phyloP scores from a whole-genome alignment of 1,140 invertebrate genomes.

The Acromyrmex echinatior region DNA sequence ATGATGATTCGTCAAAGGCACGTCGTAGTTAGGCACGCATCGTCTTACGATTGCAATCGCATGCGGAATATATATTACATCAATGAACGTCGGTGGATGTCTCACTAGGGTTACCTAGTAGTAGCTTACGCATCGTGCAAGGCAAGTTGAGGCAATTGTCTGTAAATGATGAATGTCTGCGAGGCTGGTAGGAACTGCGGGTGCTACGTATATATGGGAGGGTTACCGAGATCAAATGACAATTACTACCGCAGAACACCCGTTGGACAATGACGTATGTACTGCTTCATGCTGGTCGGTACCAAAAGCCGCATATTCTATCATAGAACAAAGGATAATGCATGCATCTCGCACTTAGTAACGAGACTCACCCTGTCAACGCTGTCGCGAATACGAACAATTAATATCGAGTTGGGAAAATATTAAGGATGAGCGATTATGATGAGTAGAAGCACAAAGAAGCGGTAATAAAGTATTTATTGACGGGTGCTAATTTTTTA shows the following conservation, averaged over 20 bases:
- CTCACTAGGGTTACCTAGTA: constrained; percentile 64
- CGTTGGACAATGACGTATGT: constrained; percentile 83
- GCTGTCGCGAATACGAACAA: constrained; percentile 24
- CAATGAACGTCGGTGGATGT: constrained; percentile 67
- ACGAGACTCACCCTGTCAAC: constrained; percentile 53
- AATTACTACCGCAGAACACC: constrained; percentile 81
- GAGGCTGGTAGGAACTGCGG: constrained; percentile 70
- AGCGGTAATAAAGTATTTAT: neutral
- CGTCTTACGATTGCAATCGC: constrained; percentile 61
- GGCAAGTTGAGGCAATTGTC: constrained; percentile 82
- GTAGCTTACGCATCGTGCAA: constrained; percentile 65
- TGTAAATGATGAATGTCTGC: constrained; percentile 83
- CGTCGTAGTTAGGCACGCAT: constrained; percentile 26
- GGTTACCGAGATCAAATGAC: constrained; percentile 82
- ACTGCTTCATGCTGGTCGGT: constrained; percentile 70
- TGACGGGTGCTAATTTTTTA: neutral
- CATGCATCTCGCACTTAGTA: constrained; percentile 59
- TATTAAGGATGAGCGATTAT: constrained; percentile 2
- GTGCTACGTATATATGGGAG: constrained; percentile 71
- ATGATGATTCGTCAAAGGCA: constrained; percentile 38
- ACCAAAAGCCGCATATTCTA: constrained; percentile 69
- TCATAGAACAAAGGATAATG: constrained; percentile 78
- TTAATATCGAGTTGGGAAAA: constrained; percentile 28
- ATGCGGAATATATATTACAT: constrained; percentile 71
- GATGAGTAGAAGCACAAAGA: neutral